phyloP scores from a whole-genome alignment of 2,888 invertebrate species.

The Lapara coniferarum region DNA sequence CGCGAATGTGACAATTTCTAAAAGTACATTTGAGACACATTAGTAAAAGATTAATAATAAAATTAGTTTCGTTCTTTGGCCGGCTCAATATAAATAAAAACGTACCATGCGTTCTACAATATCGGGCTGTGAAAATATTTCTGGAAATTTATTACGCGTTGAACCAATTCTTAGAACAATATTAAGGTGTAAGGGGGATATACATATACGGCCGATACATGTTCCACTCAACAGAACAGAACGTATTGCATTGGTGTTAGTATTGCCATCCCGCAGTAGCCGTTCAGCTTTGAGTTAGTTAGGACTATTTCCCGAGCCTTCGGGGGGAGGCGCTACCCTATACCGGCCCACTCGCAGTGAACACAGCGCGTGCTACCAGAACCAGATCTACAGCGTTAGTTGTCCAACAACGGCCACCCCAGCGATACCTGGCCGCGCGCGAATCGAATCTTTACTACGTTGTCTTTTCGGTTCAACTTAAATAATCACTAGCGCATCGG shows the following conservation, averaged over 20 bases:
- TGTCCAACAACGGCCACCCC: background rate
- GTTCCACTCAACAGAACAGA: background rate
- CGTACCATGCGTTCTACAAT: background rate
- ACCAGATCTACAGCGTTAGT: background rate
- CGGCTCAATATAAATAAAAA: too few species aligned
- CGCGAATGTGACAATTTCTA: too few species aligned
- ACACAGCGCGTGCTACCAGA: background rate
- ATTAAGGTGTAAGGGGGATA: background rate
- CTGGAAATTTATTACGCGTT: too few species aligned
- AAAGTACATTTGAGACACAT: too few species aligned
- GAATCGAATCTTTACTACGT: background rate
- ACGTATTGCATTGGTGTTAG: background rate
- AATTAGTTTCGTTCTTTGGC: too few species aligned
- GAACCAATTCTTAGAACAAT: background rate
- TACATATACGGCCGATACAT: background rate
- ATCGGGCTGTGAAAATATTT: too few species aligned
- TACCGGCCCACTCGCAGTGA: background rate
- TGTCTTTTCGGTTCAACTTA: background rate
- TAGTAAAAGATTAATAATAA: too few species aligned
- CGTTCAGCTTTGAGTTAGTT: background rate
- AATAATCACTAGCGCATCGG: background rate
- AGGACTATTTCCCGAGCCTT: background rate
- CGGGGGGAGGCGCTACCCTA: background rate
- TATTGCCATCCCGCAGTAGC: too few species aligned
- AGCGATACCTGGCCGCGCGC: conserved; percentile 2